These are phyloP conservation scores for Lycocorax pyrrhopterus DNA, from an alignment of 2,113 vertebrate genomes.

Conservation along the genomic window DNA sequence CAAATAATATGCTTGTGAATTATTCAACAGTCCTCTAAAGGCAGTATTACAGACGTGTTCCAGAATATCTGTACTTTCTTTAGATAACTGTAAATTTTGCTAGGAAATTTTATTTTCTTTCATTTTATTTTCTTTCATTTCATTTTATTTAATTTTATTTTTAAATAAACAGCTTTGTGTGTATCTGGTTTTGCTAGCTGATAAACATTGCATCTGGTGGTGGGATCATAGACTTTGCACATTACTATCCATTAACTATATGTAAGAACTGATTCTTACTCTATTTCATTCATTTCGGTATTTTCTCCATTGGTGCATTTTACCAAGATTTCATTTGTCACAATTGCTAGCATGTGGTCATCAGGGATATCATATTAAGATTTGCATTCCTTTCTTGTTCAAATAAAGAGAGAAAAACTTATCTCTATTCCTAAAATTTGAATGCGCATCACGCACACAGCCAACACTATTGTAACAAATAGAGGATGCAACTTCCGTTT, in stretches of 20 bases:
- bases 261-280: not conserved
- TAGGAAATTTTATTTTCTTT: not conserved
- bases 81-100: not conserved
- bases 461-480: not conserved
- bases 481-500: not conserved
- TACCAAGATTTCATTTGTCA: not conserved
- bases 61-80: not conserved
- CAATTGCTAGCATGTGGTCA: not conserved
- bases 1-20: not conserved
- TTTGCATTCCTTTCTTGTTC: not conserved
- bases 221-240: not conserved
- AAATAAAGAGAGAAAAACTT: not conserved
- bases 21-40: not conserved
- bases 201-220: not conserved
- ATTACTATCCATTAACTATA: not conserved
- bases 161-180: not conserved
- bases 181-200: not conserved
- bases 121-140: not conserved
- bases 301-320: not conserved
- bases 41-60: not conserved
- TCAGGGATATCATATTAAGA: not conserved
- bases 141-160: not conserved
- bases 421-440: not conserved
- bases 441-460: rapidly evolving
- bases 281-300: not conserved